Percentiles rank a stretch among this genome's conserved stretches.
These are phyloP conservation scores for Microchirus variegatus DNA, from an alignment of 2,797 vertebrate species.

Conservation along the genomic window DNA sequence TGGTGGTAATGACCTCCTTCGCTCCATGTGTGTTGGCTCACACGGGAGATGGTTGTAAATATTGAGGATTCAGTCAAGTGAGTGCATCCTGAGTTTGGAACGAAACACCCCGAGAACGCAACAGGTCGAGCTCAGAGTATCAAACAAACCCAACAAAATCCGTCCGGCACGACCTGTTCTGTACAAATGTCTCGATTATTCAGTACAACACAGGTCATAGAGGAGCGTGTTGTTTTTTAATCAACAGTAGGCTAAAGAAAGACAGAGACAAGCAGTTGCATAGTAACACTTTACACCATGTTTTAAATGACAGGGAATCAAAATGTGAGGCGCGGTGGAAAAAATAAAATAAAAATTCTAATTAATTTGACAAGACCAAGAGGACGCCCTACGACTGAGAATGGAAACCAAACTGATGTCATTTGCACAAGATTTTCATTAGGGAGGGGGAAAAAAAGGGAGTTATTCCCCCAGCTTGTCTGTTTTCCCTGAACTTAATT, in stretches of 20 bases:
- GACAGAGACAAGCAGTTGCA: conserved; percentile 11
- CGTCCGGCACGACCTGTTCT: conserved; percentile 7
- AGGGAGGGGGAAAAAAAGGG: conserved; percentile 40
- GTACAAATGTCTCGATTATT: conserved; percentile 18
- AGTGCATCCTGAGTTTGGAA: conserved; percentile 32
- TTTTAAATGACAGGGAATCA: conserved; percentile 32
- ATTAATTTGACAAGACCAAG: conserved; percentile 50
- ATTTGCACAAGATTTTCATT: conserved; percentile 68
- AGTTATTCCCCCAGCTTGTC: conserved; percentile 48
- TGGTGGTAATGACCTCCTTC: conserved; percentile 22
- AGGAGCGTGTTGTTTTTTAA: conserved; percentile 9
- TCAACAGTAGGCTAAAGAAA: neutral
- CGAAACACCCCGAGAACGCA: conserved; percentile 24
- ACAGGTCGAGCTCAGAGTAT: conserved; percentile 7
- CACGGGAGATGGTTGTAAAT: too few species aligned
- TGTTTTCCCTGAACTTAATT: conserved; percentile 60
- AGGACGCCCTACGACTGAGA: conserved; percentile 33
- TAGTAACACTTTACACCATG: neutral
- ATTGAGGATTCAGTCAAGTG: conserved; percentile 38
- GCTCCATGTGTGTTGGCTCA: conserved; percentile 1
- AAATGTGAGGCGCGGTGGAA: conserved; percentile 39
- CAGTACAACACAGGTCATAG: neutral
- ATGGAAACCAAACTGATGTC: conserved; percentile 50
- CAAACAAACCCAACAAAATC: conserved; percentile 22
- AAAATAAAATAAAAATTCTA: too few species aligned